Conservation (phyloP, 2,888 invertebrate genomes). For the Drosophila parthenogenetica region DNA sequence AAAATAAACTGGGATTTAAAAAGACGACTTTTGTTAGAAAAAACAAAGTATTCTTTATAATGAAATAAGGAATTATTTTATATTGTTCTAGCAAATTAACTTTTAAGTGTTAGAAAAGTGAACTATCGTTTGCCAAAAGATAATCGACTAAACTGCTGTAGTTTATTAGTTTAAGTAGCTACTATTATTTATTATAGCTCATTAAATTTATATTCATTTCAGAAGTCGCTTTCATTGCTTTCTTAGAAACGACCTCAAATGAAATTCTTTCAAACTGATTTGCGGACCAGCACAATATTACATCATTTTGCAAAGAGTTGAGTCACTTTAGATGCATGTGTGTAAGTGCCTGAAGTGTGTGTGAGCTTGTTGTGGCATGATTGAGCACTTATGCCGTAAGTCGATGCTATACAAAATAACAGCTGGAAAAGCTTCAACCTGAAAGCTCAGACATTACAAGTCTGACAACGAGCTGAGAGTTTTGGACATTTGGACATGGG, state of each 20-base stretch:
- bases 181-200: neutral
- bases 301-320: slow-evolving; percentile 65
- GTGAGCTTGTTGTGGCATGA: slow-evolving; percentile 54
- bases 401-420: slow-evolving; percentile 38
- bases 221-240: neutral
- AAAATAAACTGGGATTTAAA: neutral
- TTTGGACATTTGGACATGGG: slow-evolving; percentile 41
- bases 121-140: neutral
- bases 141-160: neutral
- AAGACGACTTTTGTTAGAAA: neutral
- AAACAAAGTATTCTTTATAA: neutral
- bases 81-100: no score
- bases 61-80: neutral
- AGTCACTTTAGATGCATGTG: slow-evolving; percentile 50
- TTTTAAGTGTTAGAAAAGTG: neutral
- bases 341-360: neutral
- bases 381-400: slow-evolving; percentile 70
- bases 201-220: neutral
- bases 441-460: slow-evolving; percentile 64
- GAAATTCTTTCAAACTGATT: slow-evolving; percentile 61
- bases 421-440: slow-evolving; percentile 63
- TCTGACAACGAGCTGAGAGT: slow-evolving; percentile 32
- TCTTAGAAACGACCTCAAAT: slow-evolving; percentile 39
- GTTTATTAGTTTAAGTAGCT: neutral
- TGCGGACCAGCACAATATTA: slow-evolving; percentile 43